These are phyloP conservation scores for Acanthurus tractus DNA, from an alignment of 2,797 vertebrate species.

Conservation along the genomic window DNA sequence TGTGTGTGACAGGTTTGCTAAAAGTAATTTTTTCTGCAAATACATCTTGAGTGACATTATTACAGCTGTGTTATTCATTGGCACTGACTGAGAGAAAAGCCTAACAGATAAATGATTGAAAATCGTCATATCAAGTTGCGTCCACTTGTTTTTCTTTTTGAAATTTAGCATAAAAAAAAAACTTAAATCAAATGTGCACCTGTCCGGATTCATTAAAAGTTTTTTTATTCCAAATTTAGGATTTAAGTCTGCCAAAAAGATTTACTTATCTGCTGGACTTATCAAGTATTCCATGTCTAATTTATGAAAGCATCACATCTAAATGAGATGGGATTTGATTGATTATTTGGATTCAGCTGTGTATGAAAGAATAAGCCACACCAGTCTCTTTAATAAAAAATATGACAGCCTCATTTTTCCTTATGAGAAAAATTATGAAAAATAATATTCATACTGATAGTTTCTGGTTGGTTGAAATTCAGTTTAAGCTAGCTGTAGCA, in stretches of 20 bases:
- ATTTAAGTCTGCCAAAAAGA: too few relatives aligned
- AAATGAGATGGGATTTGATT: background rate
- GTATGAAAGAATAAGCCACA: background rate
- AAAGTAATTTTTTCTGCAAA: slow-evolving; percentile 4
- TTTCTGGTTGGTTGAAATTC: too few relatives aligned
- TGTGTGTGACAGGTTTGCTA: background rate
- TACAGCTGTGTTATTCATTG: background rate
- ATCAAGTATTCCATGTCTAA: background rate
- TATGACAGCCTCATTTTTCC: background rate
- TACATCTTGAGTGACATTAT: slow-evolving; percentile 18
- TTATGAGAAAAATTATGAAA: background rate
- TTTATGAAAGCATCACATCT: slow-evolving; percentile 10
- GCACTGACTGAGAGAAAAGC: background rate
- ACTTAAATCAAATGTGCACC: background rate
- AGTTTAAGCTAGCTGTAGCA: too few relatives aligned
- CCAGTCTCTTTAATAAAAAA: background rate
- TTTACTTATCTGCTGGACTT: too few relatives aligned
- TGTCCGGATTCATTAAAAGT: background rate
- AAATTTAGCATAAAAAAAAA: background rate
- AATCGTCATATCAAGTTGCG: background rate
- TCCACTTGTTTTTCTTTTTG: background rate
- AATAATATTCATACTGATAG: too few relatives aligned
- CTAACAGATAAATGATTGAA: slow-evolving; percentile 14
- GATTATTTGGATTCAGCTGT: background rate
- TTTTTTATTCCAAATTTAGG: background rate